Evolutionary conservation across 2,797 vertebrate species (phyloP), one percentile per base, ranked within the genome.

Genomic region (Miichthys miiuy): DNA sequence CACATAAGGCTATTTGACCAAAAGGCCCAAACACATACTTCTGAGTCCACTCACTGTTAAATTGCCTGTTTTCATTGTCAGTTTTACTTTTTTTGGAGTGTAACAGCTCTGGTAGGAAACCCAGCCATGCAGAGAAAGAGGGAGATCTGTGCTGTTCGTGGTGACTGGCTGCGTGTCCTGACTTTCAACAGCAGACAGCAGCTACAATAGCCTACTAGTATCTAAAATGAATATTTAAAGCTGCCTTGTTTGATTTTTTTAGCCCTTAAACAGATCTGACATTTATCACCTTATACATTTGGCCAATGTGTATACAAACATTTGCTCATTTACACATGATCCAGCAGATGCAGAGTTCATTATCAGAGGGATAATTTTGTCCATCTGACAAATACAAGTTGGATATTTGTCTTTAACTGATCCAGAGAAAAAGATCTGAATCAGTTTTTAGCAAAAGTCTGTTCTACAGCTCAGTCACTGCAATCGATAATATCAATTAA

Each of bases 41-140:
- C 63, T 79, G 68, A 42, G 75, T 79, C 65, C 72, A 62, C 74
- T 78, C 75, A 55, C 57, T 47, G 75, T 30, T 76, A 56, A 77
- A 75, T 75, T 52, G 73, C 67, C 27, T 57, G 54, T 60, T 82
- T 71, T 77, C 57, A 76, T 58, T 83, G 75, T 84, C 68, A 70
- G 23, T 58, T 80, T 51, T 17, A 6, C 51, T 74, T 58, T 65
- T 66, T 68, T 81, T 23, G 34, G 71, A 68, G 72, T 21, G 55
- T 23, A 68, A 20, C 42, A 56, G 46, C 20, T 58, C 44, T 64
- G 56, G 34, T 52, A 46, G 62, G 47, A 68, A 72, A 69, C 27
- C 2, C 60, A 66, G 58, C 27, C 48, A 65, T 72, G 63, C 76
- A 61, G 58, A 69, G 30, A 63, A n/a, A 46, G 47, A 14, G 30